Evolutionary conservation across 2,888 invertebrate species (phyloP), one percentile per base, ranked within the genome.

Genomic region (Strigamia transsilvanica): DNA sequence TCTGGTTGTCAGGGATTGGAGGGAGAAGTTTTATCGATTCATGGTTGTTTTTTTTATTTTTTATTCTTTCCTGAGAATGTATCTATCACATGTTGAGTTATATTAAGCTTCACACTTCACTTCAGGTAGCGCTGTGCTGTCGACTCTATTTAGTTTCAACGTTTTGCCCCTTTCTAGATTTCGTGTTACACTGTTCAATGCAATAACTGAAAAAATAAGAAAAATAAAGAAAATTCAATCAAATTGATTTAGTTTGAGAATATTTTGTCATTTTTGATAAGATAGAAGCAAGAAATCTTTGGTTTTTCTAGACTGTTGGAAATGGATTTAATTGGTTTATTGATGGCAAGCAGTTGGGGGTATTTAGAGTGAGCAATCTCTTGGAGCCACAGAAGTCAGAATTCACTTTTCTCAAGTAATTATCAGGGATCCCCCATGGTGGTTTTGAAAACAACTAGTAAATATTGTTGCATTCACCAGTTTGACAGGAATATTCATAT

Each of bases 81-180:
- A 66, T 66, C 61, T 66, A 66, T 66, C 61, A 66, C 61, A 66
- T 66, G 61, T 66, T 66, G 61, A 66, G 61, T 66, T 66, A 66
- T 66, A 66, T 66, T 66, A 66, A 66, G 61, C 61, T 66, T 66
- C 23, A 66, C 61, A 66, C 61, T 66, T 66, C 61, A 66, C 61
- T 66, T 66, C 61, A 23, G 61, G 61, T 66, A 23, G 61, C 5
- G 61, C 61, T 66, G 61, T 23, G 10, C 61, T 66, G 61, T 66
- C 61, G 18, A 66, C 61, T 66, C 6, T 23, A 18, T 66, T 66
- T 66, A 66, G 23, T 66, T 66, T 66, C 61, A 66, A 23, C 6
- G 7, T 66, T 66, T 23, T 9, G 27, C 27, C 27, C 27, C 27
- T 21, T 46, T 13, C 46, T 46, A 15, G 15, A n/a, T 46, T 46